Conservation (phyloP, 2,113 vertebrate genomes). For the Ellobius talpinus region DNA sequence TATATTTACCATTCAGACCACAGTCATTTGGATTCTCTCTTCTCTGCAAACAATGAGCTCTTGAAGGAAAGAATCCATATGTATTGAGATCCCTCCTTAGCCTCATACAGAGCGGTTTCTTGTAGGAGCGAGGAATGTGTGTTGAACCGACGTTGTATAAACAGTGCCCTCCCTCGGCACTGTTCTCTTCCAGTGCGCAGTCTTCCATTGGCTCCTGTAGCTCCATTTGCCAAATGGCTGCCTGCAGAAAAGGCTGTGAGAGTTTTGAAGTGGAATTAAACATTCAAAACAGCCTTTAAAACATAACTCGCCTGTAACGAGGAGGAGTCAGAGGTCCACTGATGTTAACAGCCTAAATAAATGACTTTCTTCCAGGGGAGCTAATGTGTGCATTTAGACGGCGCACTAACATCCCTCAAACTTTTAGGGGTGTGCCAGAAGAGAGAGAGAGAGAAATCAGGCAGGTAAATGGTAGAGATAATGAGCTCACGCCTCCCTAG, state of each 20-base stretch:
- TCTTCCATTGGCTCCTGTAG: not conserved
- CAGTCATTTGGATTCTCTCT: not conserved
- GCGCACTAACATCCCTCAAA: not conserved
- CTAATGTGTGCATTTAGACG: not conserved
- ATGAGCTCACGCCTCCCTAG: not conserved
- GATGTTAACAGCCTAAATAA: not conserved
- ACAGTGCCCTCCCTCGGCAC: too few relatives aligned
- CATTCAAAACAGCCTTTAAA: constrained; percentile 36
- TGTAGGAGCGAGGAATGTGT: not conserved
- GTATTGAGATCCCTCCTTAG: not conserved
- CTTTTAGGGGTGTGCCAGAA: not conserved
- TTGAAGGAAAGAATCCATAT: not conserved
- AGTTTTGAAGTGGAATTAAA: not conserved
- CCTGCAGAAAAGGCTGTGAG: not conserved
- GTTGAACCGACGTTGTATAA: not conserved
- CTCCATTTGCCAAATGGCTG: not conserved
- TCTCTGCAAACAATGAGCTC: not conserved
- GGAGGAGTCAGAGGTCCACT: not conserved
- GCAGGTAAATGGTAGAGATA: not conserved
- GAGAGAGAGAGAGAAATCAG: not conserved
- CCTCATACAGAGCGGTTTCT: not conserved
- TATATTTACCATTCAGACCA: not conserved
- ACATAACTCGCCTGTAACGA: not conserved
- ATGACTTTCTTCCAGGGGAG: not conserved
- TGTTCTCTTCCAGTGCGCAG: not conserved